Evolutionary conservation across 2,888 invertebrate genomes (phyloP).

Genomic region (Troides aeacus): DNA sequence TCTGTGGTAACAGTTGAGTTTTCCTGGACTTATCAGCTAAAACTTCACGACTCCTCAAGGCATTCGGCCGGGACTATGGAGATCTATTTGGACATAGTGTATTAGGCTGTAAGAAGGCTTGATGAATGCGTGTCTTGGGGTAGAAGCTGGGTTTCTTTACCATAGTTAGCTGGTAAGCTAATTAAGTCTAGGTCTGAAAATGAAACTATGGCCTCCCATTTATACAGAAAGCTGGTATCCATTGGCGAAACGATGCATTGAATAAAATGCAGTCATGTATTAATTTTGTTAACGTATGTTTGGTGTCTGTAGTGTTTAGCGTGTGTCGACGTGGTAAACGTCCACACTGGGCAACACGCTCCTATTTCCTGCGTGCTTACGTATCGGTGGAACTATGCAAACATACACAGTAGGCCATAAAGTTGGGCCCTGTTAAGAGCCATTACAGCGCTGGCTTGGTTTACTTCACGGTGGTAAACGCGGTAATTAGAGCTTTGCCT

Average conservation of each 20-base stretch:
- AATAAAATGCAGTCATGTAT: neutral
- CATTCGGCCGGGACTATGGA: too few species aligned
- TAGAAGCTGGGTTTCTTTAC: too few species aligned
- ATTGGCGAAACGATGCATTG: neutral
- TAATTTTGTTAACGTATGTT: neutral
- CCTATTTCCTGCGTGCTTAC: slow-evolving; percentile 30
- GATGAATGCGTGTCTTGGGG: too few species aligned
- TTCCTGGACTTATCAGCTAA: too few species aligned
- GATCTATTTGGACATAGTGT: too few species aligned
- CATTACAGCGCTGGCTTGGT: slow-evolving; percentile 32
- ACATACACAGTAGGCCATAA: slow-evolving; percentile 17
- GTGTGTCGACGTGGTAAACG: slow-evolving; percentile 49
- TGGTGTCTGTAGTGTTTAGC: slow-evolving; percentile 8
- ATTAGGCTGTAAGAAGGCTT: too few species aligned
- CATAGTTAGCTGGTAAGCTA: too few species aligned
- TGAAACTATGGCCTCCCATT: too few species aligned
- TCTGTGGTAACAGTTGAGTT: too few species aligned
- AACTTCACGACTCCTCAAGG: too few species aligned
- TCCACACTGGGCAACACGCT: slow-evolving; percentile 39
- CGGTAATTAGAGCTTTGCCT: slow-evolving; percentile 4
- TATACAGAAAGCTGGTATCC: neutral
- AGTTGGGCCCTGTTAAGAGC: slow-evolving; percentile 31
- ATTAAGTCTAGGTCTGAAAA: too few species aligned
- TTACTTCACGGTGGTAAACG: slow-evolving; percentile 36
- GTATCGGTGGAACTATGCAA: slow-evolving; percentile 26